Percentiles rank a stretch among this genome's conserved stretches.
Conservation (phyloP, 2,888 invertebrate species). For the Parthenolecanium corni region DNA sequence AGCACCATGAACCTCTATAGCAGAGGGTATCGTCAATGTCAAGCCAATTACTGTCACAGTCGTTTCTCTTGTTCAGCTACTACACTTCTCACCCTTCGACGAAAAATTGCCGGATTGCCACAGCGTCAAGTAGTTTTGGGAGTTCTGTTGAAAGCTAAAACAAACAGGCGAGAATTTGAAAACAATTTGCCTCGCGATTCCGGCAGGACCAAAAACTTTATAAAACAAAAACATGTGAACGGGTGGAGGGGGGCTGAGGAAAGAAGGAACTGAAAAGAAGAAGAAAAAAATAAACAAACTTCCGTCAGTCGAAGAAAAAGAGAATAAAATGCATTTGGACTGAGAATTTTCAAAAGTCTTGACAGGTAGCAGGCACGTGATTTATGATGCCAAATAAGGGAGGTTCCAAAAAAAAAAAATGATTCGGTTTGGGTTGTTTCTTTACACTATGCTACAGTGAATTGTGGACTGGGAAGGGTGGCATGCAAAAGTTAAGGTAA, state of each 20-base stretch:
- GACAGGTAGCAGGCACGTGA: conserved; percentile 27
- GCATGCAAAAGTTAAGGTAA: conserved; percentile 22
- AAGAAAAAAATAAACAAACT: conserved; percentile 10
- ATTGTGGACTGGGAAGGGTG: too few relatives aligned
- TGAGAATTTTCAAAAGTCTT: conserved; percentile 26
- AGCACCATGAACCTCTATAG: conserved; percentile 10
- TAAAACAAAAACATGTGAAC: conserved; percentile 8
- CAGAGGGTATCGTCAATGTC: conserved; percentile 21
- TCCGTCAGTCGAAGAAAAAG: conserved; percentile 1
- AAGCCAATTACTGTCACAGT: conserved; percentile 29
- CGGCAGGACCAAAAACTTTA: conserved; percentile 4
- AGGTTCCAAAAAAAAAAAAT: conserved; percentile 18
- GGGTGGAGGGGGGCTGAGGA: not conserved
- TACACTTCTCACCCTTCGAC: not conserved
- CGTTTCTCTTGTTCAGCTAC: conserved; percentile 4
- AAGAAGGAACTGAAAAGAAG: not conserved
- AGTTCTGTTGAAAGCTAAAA: conserved; percentile 24
- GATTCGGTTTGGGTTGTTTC: conserved; percentile 22
- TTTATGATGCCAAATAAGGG: conserved; percentile 12
- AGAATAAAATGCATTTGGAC: conserved; percentile 25
- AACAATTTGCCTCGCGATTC: conserved; percentile 25
- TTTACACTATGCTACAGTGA: too few relatives aligned
- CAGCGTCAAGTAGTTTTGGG: not conserved
- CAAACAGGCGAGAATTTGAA: conserved; percentile 24
- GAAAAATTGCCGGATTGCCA: too few relatives aligned